Conservation (phyloP, 2,888 invertebrate genomes). For the Nebria brevicollis region DNA sequence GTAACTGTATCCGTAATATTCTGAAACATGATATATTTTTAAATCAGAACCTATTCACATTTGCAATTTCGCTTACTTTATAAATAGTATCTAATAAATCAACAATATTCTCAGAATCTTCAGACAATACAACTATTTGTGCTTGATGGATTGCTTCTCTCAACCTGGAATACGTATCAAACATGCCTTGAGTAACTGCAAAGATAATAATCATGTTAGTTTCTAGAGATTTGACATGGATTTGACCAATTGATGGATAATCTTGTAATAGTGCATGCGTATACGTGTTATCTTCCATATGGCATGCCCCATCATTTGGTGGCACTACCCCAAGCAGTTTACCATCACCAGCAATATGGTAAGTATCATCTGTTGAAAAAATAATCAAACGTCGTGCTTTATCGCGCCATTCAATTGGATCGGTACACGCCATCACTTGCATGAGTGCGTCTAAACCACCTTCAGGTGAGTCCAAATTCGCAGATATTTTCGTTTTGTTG, state of each 20-base stretch:
- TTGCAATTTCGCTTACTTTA: conserved; percentile 64
- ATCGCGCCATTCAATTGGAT: conserved; percentile 76
- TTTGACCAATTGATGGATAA: conserved; percentile 81
- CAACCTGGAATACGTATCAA: conserved; percentile 66
- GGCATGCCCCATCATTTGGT: conserved; percentile 79
- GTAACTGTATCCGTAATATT: conserved; percentile 15
- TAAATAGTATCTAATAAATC: conserved; percentile 76
- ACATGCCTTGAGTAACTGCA: conserved; percentile 68
- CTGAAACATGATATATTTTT: conserved; percentile 9
- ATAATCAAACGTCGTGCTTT: conserved; percentile 77
- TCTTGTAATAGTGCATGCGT: conserved; percentile 71
- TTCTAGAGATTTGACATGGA: conserved; percentile 71
- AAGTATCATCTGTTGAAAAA: conserved; percentile 73
- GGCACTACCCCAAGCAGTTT: conserved; percentile 74
- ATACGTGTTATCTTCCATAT: conserved; percentile 69
- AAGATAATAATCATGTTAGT: conserved; percentile 82
- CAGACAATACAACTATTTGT: conserved; percentile 70
- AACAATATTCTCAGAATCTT: conserved; percentile 74
- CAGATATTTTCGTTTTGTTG: conserved; percentile 56
- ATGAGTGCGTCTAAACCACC: conserved; percentile 84
- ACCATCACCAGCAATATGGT: conserved; percentile 81
- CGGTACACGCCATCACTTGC: conserved; percentile 74
- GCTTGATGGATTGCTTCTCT: conserved; percentile 73
- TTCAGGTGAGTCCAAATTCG: conserved; percentile 66
- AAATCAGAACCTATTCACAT: too few relatives aligned